Evolutionary conservation across 2,888 invertebrate species (phyloP).

Genomic region (Laspeyria flexula): DNA sequence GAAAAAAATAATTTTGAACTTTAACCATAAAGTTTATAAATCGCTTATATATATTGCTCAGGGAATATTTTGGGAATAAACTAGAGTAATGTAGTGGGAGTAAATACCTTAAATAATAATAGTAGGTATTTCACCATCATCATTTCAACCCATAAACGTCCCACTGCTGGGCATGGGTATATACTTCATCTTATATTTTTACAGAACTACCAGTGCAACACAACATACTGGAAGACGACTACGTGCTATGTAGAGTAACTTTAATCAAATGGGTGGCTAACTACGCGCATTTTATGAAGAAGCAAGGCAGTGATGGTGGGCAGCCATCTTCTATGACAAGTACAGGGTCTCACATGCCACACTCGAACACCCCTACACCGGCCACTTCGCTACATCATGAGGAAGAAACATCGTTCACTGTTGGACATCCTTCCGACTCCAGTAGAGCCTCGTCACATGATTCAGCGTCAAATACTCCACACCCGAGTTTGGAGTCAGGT

Average conservation of each 20-base stretch:
- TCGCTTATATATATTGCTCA: too few relatives aligned
- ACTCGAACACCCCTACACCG: slow-evolving; percentile 73
- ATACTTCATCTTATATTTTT: too few relatives aligned
- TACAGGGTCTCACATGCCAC: slow-evolving; percentile 72
- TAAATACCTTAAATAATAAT: too few relatives aligned
- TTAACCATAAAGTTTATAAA: too few relatives aligned
- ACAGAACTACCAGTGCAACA: slow-evolving; percentile 92
- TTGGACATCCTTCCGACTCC: slow-evolving; percentile 79
- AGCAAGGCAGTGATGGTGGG: slow-evolving; percentile 81
- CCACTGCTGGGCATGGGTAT: too few relatives aligned
- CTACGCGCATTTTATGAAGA: slow-evolving; percentile 92
- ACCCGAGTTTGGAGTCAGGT: slow-evolving; percentile 88
- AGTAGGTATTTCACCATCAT: too few relatives aligned
- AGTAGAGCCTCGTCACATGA: slow-evolving; percentile 83
- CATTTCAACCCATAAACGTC: too few relatives aligned
- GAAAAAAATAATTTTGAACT: too few relatives aligned
- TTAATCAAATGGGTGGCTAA: slow-evolving; percentile 96
- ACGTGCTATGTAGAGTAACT: slow-evolving; percentile 91
- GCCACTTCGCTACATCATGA: slow-evolving; percentile 75
- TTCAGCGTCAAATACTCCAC: slow-evolving; percentile 82
- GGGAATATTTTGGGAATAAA: too few relatives aligned
- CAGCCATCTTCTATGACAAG: slow-evolving; percentile 82
- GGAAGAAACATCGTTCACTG: slow-evolving; percentile 80
- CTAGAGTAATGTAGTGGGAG: too few relatives aligned
- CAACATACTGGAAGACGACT: slow-evolving; percentile 89